A percentile compares a stretch with the other conserved stretches of the same genome.
These are phyloP conservation scores for Scelioninae gen. 2 DNA, from an alignment of 2,888 invertebrate genomes.

Conservation along the genomic window DNA sequence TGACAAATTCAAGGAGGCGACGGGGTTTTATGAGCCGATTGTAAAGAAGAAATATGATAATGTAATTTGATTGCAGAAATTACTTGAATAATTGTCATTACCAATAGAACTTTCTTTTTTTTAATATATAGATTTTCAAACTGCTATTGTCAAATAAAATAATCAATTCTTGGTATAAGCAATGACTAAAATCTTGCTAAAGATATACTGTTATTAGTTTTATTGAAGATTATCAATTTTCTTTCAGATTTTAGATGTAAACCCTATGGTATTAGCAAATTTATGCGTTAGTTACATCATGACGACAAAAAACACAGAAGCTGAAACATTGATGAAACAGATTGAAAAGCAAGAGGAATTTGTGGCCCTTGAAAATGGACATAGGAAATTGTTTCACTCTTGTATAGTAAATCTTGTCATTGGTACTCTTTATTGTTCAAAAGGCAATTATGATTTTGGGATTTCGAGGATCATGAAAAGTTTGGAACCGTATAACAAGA, in stretches of 20 bases:
- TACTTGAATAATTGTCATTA: no score
- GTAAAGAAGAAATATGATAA: constrained; percentile 96
- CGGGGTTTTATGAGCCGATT: constrained; percentile 98
- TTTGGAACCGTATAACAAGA: constrained; percentile 93
- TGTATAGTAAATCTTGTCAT: constrained; percentile 99
- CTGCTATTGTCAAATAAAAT: no score
- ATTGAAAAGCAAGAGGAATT: constrained; percentile 98
- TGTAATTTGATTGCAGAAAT: no score
- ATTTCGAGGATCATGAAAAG: constrained; percentile 98
- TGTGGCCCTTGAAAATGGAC: constrained; percentile 92
- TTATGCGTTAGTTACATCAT: constrained; percentile 99
- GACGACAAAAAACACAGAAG: constrained; percentile 99
- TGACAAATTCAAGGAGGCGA: constrained; percentile 97
- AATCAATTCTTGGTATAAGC: no score
- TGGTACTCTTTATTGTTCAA: constrained; percentile 98
- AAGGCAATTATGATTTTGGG: constrained; percentile 99
- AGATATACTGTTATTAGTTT: no score
- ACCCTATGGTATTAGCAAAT: constrained; percentile 96
- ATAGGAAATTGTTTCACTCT: constrained; percentile 94
- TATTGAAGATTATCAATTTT: no score
- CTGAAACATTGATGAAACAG: constrained; percentile 98
- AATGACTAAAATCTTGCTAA: no score
- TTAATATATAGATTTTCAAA: no score
- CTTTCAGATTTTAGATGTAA: constrained; percentile 49
- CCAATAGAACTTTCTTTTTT: no score